Percentiles rank a stretch among this genome's conserved stretches.
These are phyloP conservation scores for Emydura subglobosa DNA, from an alignment of 2,113 vertebrate genomes.

Conservation along the genomic window DNA sequence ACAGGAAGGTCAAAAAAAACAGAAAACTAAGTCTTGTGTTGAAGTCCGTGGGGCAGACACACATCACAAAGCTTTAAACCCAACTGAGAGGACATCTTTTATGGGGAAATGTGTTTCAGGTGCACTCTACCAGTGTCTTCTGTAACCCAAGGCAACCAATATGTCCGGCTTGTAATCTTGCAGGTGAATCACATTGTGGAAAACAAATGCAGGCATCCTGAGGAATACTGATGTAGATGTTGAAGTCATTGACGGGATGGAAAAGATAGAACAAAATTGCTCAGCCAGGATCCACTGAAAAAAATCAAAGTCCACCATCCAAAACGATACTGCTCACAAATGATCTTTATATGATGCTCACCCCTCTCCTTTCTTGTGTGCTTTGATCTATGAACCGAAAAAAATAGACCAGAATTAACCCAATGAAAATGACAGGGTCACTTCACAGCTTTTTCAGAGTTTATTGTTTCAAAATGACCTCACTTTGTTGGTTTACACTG, in stretches of 20 bases:
- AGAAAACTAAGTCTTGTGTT: accelerated
- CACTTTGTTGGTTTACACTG: accelerated
- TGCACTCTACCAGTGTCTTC: background rate
- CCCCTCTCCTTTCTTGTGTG: background rate
- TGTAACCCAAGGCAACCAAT: background rate
- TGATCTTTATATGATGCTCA: background rate
- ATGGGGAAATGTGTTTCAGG: background rate
- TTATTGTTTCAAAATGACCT: no score
- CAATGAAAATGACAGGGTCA: background rate
- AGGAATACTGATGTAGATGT: background rate
- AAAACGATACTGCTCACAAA: accelerated
- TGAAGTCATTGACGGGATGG: background rate
- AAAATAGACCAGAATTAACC: background rate
- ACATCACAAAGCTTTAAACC: background rate
- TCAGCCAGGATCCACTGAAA: background rate
- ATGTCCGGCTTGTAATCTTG: accelerated
- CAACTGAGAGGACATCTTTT: background rate
- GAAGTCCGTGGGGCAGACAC: background rate
- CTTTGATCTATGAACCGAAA: background rate
- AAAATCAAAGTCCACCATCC: background rate
- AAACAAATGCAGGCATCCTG: background rate
- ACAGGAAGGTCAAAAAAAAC: accelerated
- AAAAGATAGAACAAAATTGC: background rate
- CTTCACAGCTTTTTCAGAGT: no score
- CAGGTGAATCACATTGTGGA: background rate